A percentile compares a stretch with the other conserved stretches of the same genome.
Evolutionary conservation across 2,888 invertebrate genomes (phyloP).

Genomic region (Macrophya annulata): DNA sequence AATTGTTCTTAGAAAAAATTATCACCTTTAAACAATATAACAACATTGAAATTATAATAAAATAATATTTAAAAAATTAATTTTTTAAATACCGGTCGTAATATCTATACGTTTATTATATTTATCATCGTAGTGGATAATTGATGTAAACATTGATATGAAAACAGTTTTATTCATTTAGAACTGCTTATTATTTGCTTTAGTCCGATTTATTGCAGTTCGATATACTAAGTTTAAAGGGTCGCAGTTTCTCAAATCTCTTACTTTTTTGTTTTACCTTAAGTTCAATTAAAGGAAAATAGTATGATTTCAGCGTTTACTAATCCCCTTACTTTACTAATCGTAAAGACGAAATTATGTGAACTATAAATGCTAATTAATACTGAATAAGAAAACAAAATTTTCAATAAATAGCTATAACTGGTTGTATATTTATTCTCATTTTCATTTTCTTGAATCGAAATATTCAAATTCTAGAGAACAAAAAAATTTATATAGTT

Average conservation of each 20-base stretch:
- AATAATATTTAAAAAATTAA: neutral
- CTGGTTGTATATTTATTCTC: neutral
- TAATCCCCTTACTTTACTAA: too few species aligned
- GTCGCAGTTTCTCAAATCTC: too few species aligned
- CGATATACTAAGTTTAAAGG: neutral
- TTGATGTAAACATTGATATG: neutral
- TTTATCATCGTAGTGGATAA: neutral
- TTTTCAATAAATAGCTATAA: neutral
- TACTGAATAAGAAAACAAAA: neutral
- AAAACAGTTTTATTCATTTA: neutral
- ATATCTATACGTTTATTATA: neutral
- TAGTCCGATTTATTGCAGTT: neutral
- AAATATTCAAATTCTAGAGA: neutral
- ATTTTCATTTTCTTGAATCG: neutral
- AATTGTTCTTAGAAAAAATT: neutral
- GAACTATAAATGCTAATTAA: slow-evolving; percentile 29
- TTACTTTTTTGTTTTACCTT: neutral
- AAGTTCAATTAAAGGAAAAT: too few species aligned
- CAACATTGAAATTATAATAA: neutral
- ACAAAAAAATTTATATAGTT: neutral
- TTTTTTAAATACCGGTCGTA: neutral
- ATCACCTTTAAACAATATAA: neutral
- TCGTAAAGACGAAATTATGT: neutral
- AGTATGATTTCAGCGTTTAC: too few species aligned
- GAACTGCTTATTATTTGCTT: neutral